Percentiles rank a stretch among this genome's conserved stretches.
phyloP scores from a whole-genome alignment of 92 coral and sea anemone species.

The Siderastrea siderea region DNA sequence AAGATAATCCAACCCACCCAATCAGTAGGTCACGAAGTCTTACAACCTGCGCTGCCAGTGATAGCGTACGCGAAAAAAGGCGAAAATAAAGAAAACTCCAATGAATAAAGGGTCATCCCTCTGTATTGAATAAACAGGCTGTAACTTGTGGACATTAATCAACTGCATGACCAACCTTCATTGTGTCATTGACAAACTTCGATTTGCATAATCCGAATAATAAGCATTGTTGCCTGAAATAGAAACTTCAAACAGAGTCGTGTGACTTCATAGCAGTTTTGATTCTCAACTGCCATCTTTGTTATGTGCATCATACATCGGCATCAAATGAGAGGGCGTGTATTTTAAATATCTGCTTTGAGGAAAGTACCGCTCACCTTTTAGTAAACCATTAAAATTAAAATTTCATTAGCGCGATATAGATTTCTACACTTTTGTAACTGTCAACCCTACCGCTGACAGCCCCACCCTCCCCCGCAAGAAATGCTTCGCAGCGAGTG shows the following conservation, averaged over 20 bases:
- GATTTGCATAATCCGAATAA: conserved; percentile 24
- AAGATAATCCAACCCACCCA: background rate
- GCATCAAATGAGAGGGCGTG: conserved; percentile 3
- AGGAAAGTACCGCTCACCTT: conserved; percentile 1
- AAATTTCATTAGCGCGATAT: no score
- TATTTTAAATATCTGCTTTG: conserved; percentile 27
- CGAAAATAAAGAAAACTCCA: background rate
- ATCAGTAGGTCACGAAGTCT: background rate
- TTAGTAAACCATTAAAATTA: background rate
- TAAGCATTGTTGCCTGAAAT: background rate
- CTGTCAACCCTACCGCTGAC: conserved; percentile 2
- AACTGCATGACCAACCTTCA: background rate
- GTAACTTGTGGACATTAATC: background rate
- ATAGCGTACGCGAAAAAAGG: background rate
- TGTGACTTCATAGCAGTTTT: background rate
- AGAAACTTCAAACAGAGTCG: background rate
- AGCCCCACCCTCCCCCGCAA: conserved; percentile 54
- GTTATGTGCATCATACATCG: background rate
- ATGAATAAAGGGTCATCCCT: background rate
- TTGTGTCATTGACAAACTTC: background rate
- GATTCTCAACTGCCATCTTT: background rate
- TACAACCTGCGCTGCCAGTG: background rate
- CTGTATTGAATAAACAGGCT: background rate
- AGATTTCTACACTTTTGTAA: background rate
- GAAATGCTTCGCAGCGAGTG: background rate